These are phyloP conservation scores for Lophotis ruficrista DNA, from an alignment of 2,113 vertebrate genomes.

Conservation along the genomic window DNA sequence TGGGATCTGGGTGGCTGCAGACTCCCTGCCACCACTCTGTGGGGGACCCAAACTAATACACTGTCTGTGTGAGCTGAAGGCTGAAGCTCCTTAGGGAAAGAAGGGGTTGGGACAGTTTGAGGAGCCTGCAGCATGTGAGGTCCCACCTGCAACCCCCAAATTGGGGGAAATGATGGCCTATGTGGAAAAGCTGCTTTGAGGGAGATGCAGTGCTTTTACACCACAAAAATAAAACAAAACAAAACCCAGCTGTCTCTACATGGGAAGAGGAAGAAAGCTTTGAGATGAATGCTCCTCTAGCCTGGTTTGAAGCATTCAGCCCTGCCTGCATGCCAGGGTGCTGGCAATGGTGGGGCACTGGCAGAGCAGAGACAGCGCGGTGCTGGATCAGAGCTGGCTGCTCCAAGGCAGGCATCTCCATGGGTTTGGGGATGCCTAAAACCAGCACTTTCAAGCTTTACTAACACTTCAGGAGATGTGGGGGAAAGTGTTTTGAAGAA, in stretches of 20 bases:
- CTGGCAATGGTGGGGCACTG: neutral
- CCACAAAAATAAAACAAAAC: neutral
- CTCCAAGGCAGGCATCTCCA: neutral
- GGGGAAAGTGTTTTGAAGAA: neutral
- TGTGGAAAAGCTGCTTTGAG: neutral
- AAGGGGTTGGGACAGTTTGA: fast-evolving
- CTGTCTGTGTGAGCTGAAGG: too few species aligned
- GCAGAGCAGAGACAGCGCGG: fast-evolving
- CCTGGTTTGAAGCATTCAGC: neutral
- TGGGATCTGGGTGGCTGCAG: neutral
- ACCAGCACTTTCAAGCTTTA: neutral
- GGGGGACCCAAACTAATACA: neutral
- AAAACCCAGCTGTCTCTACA: neutral
- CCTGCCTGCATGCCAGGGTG: fast-evolving
- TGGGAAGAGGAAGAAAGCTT: neutral
- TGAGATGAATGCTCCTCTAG: fast-evolving
- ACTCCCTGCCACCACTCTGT: too few species aligned
- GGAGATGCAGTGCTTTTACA: neutral
- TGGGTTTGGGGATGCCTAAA: neutral
- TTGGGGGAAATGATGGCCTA: fast-evolving
- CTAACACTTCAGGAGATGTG: neutral
- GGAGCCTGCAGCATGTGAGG: neutral
- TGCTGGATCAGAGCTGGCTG: neutral
- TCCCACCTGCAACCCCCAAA: neutral
- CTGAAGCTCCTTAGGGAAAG: neutral